phyloP scores from a whole-genome alignment of 2,888 invertebrate species.

The Fabriciana adippe region DNA sequence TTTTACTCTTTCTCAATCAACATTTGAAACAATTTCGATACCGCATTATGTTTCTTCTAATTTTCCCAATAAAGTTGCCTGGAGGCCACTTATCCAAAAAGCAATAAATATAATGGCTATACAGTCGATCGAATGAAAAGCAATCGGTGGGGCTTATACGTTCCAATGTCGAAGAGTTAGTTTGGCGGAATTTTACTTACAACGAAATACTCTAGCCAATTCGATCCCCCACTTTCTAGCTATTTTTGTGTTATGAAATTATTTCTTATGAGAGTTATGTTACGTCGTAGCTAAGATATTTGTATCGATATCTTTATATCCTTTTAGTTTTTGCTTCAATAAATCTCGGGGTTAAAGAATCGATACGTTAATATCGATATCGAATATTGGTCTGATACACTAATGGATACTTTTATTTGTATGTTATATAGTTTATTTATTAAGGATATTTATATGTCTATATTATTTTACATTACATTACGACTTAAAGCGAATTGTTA shows the following conservation, averaged over 20 bases:
- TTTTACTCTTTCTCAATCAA: constrained; percentile 9
- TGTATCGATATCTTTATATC: background rate
- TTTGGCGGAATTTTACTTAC: constrained; percentile 18
- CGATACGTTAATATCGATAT: too few species aligned
- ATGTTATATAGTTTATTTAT: too few species aligned
- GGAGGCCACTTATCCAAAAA: constrained; percentile 66
- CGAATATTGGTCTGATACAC: too few species aligned
- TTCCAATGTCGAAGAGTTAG: constrained; percentile 48
- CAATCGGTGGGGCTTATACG: constrained; percentile 57
- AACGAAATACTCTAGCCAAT: background rate
- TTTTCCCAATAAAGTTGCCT: constrained; percentile 57
- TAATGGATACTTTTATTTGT: too few species aligned
- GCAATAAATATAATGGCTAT: constrained; percentile 73
- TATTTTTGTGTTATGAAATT: background rate
- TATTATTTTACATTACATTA: too few species aligned
- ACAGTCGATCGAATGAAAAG: constrained; percentile 61
- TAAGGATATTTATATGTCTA: too few species aligned
- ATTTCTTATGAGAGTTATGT: constrained; percentile 14
- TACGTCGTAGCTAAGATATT: background rate
- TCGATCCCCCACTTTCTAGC: background rate
- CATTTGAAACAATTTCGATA: constrained; percentile 41
- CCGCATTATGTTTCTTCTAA: constrained; percentile 47
- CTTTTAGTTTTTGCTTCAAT: too few species aligned
- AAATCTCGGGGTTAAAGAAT: too few species aligned
- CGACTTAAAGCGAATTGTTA: too few species aligned